Percentiles rank a stretch among this genome's conserved stretches.
Evolutionary conservation across 2,113 vertebrate genomes (phyloP).

Genomic region (Tachysurus vachellii): DNA sequence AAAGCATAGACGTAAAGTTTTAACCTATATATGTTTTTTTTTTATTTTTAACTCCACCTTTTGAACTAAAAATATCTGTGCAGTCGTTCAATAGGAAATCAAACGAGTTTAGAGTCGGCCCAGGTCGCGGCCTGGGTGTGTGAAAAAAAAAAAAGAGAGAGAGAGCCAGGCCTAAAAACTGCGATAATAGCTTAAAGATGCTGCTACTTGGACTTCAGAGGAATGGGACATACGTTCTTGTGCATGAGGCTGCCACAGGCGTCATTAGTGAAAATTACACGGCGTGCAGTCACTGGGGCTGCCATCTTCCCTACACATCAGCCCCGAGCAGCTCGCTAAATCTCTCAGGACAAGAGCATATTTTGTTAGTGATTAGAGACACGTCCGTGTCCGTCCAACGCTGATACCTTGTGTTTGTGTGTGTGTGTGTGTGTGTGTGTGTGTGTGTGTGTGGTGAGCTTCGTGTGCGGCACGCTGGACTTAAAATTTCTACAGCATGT

Average conservation of each 20-base stretch:
- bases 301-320: constrained; percentile 72
- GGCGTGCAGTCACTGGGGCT: constrained; percentile 50
- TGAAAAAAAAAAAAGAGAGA: background rate
- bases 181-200: constrained; percentile 75
- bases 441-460: background rate
- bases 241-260: constrained; percentile 52
- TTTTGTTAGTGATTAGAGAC: constrained; percentile 63
- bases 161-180: constrained; percentile 55
- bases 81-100: constrained; percentile 21
- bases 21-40: background rate
- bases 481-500: background rate
- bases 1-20: background rate
- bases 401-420: constrained; percentile 36
- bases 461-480: constrained; percentile 31
- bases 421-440: no score
- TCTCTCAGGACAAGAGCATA: constrained; percentile 69
- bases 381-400: constrained; percentile 55
- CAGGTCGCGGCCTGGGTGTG: constrained; percentile 62
- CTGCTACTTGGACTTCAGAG: constrained; percentile 64
- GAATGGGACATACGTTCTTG: constrained; percentile 57
- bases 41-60: background rate
- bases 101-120: constrained; percentile 20
- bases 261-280: constrained; percentile 68
- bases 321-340: constrained; percentile 54
- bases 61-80: background rate